Conservation (phyloP, 1,140 invertebrate species). For the Frieseomelitta varia region DNA sequence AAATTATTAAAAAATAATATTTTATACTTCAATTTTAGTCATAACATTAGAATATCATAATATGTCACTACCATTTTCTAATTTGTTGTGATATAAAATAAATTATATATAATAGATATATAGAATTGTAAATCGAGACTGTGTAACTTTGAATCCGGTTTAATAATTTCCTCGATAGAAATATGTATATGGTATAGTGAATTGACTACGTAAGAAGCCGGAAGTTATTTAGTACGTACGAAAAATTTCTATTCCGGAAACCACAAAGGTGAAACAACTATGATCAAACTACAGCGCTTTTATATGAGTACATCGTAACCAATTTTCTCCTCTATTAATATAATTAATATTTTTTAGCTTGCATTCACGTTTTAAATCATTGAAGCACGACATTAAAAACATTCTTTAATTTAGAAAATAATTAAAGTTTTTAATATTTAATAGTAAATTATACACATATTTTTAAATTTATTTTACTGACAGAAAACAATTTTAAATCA, state of each 20-base stretch:
- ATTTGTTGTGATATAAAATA: not conserved
- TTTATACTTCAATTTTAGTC: too few species aligned
- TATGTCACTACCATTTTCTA: not conserved
- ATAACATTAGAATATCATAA: too few species aligned
- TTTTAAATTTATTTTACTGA: not conserved
- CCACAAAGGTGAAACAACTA: slow-evolving; percentile 33
- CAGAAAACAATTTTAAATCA: too few species aligned
- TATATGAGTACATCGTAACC: not conserved
- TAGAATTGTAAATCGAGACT: slow-evolving; percentile 31
- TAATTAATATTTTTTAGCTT: not conserved
- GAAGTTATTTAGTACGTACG: slow-evolving; percentile 47
- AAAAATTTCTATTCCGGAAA: slow-evolving; percentile 59
- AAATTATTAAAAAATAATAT: too few species aligned
- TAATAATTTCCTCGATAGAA: slow-evolving; percentile 60
- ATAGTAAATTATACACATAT: not conserved
- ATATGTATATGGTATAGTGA: slow-evolving; percentile 18
- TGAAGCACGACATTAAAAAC: too few species aligned
- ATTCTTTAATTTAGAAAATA: too few species aligned
- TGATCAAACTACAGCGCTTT: not conserved
- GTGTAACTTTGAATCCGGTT: slow-evolving; percentile 43
- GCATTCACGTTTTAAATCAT: not conserved
- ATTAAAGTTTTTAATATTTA: not conserved
- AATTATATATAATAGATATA: not conserved
- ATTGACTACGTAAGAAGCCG: slow-evolving; percentile 45
- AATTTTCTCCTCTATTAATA: not conserved